Conservation (phyloP, 1,140 invertebrate species). For the Brachionus sp. region DNA sequence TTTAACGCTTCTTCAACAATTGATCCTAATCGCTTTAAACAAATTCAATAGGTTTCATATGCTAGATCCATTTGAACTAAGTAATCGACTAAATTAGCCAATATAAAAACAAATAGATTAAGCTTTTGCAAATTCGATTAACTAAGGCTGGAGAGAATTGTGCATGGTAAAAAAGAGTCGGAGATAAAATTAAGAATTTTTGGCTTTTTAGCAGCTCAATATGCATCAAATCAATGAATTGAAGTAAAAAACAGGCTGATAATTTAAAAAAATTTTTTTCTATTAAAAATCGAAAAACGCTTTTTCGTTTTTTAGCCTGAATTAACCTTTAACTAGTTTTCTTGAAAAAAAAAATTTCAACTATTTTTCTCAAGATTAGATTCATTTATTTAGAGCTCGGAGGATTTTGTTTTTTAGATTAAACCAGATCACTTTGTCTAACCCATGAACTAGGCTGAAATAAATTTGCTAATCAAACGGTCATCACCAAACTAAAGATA, state of each 20-base stretch:
- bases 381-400: background rate
- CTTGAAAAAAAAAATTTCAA: background rate
- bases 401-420: background rate
- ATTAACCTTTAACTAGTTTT: background rate
- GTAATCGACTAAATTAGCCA: background rate
- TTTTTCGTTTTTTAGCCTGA: background rate
- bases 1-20: background rate
- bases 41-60: background rate
- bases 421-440: background rate
- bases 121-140: background rate
- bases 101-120: background rate
- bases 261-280: background rate
- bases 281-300: background rate
- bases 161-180: background rate
- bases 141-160: background rate
- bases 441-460: background rate
- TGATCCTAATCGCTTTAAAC: background rate
- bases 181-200: background rate
- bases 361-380: background rate
- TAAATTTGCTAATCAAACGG: background rate
- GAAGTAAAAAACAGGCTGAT: background rate
- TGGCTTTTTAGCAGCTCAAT: background rate
- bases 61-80: background rate
- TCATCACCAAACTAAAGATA: too few relatives aligned
- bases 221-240: too few relatives aligned